A percentile compares a stretch with the other conserved stretches of the same genome.
phyloP scores from a whole-genome alignment of 2,888 invertebrate species.

The Drosophila birchii region DNA sequence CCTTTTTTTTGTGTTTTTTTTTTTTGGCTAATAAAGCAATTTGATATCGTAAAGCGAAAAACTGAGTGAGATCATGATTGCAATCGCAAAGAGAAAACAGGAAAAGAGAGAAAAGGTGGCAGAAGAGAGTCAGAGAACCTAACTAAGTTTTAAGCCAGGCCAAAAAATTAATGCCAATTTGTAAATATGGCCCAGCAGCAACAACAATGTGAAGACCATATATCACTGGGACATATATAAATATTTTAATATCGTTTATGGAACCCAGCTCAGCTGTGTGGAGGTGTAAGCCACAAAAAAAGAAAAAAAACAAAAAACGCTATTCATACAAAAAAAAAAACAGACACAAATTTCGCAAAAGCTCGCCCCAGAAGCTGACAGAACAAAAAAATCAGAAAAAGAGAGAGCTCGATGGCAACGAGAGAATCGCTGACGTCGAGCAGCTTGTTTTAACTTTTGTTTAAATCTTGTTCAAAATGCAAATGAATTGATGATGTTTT shows the following conservation, averaged over 20 bases:
- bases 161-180: constrained; percentile 52
- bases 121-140: constrained; percentile 12
- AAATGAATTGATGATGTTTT: constrained; percentile 54
- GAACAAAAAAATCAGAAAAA: constrained; percentile 27
- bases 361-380: constrained; percentile 34
- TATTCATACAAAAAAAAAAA: constrained; percentile 39
- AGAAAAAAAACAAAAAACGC: constrained; percentile 23
- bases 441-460: constrained; percentile 55
- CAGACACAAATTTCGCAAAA: constrained; percentile 45
- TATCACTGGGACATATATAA: constrained; percentile 40
- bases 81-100: constrained; percentile 25
- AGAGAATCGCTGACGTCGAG: constrained; percentile 29
- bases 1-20: constrained; percentile 40
- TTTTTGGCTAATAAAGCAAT: constrained; percentile 73
- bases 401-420: constrained; percentile 6
- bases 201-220: constrained; percentile 51
- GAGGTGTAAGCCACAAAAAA: constrained; percentile 68
- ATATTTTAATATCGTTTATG: constrained; percentile 55
- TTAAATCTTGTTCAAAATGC: constrained; percentile 61
- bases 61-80: constrained; percentile 62
- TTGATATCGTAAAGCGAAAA: constrained; percentile 70
- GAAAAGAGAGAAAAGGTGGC: constrained; percentile 8
- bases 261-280: constrained; percentile 50
- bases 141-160: constrained; percentile 31
- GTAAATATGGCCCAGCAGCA: constrained; percentile 41